These are phyloP conservation scores for Corvus cornix DNA, from an alignment of 2,113 vertebrate genomes.

Conservation along the genomic window DNA sequence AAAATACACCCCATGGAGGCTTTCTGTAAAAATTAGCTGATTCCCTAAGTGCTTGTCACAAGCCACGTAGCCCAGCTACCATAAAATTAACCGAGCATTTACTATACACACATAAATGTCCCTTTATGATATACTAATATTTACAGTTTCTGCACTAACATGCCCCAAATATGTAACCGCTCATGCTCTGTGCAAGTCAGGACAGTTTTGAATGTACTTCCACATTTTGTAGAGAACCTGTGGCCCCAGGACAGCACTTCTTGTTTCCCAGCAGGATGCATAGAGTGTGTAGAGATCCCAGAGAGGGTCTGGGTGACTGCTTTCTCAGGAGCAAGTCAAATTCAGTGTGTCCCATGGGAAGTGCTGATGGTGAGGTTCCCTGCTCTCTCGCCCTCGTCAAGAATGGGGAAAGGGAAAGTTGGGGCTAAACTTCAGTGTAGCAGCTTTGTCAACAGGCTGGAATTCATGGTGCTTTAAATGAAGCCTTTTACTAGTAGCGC, in stretches of 20 bases:
- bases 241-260: neutral
- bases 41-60: neutral
- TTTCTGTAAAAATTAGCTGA: neutral
- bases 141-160: neutral
- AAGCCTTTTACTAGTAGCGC: neutral
- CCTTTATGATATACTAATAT: neutral
- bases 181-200: neutral
- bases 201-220: neutral
- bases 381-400: rapidly evolving
- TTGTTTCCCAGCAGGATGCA: neutral
- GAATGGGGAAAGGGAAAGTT: neutral
- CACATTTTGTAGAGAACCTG: neutral
- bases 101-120: neutral
- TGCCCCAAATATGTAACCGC: neutral
- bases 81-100: neutral
- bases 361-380: neutral
- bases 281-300: rapidly evolving
- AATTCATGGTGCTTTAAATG: neutral
- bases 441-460: neutral
- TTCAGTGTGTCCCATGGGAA: neutral
- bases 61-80: neutral
- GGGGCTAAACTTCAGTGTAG: rapidly evolving
- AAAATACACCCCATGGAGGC: neutral
- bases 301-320: too few species aligned
- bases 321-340: neutral